Evolutionary conservation across 2,797 vertebrate species (phyloP), one percentile per base, ranked within the genome.

Genomic region (Coilia nasus): DNA sequence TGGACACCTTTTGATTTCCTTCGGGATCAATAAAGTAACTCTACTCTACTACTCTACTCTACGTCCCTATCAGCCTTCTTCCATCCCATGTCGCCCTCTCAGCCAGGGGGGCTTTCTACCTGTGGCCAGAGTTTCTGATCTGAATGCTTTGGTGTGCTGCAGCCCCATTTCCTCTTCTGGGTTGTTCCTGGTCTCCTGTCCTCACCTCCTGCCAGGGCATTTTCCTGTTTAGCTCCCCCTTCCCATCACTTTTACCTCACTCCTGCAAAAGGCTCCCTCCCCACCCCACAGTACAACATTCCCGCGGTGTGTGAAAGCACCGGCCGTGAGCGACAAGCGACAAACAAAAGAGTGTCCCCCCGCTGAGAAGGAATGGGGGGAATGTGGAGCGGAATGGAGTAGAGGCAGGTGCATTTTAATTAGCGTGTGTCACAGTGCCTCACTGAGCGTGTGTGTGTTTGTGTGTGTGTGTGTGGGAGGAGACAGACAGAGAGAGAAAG

Each of bases 351-450:
- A 83, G 82, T 75, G 56, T 28, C 75, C 59, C 28, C 60, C 87
- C 81, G 89, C 89, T 83, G 75, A 78, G 46, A 56, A 85, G 9
- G 2, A 87, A 50, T 1, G 71, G 59, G 81, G 46, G 83, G 83
- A 84, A 84, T 86, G 80, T 85, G 75, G 62, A 86, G 84, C 57
- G 85, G 41, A 50, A 81, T 87, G 83, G 84, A 89, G 85, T 81
- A 87, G 85, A 90, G 85, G 85, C 92, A 94, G 93, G 91, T 93
- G 90, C 25, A 84, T 90, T 89, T 89, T 86, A 88, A 89, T 90
- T 88, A 87, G 64, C 84, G 3, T 25, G 60, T 85, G 56, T 31
- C 82, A 80, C 57, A 83, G 84, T 83, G 83, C 46, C 3, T 71
- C 5, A 17, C 1, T 83, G 71, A 62, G 85, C 31, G 15, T 83